phyloP scores from a whole-genome alignment of 2,888 invertebrate genomes.

The Nebria salina region DNA sequence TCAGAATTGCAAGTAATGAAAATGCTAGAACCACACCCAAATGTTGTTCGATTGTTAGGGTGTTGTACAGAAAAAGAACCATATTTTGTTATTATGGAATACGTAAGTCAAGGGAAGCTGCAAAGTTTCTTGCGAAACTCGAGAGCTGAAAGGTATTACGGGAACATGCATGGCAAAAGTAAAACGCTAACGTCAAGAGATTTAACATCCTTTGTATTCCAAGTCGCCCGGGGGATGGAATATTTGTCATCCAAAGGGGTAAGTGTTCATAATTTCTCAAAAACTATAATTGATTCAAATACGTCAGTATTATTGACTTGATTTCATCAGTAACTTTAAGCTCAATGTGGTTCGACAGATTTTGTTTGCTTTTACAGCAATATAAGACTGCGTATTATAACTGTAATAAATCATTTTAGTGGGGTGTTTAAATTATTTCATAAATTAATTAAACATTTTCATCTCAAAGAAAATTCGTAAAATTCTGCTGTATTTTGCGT shows the following conservation, averaged over 20 bases:
- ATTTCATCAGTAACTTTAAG: too few relatives aligned
- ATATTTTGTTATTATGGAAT: conserved; percentile 92
- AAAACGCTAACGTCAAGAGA: conserved; percentile 84
- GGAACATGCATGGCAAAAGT: conserved; percentile 80
- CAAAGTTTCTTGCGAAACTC: conserved; percentile 89
- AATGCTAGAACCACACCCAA: conserved; percentile 87
- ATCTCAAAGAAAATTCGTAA: too few relatives aligned
- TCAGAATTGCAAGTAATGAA: conserved; percentile 94
- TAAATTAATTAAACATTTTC: too few relatives aligned
- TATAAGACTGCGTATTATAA: too few relatives aligned
- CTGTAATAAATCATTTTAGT: too few relatives aligned
- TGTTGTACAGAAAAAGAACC: conserved; percentile 94
- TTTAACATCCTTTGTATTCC: conserved; percentile 89
- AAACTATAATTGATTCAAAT: conserved; percentile 7
- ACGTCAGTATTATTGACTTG: too few relatives aligned
- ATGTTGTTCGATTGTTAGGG: conserved; percentile 87
- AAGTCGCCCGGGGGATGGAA: conserved; percentile 91
- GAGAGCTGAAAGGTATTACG: conserved; percentile 83
- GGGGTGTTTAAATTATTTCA: too few relatives aligned
- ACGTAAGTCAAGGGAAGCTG: conserved; percentile 86
- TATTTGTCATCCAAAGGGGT: conserved; percentile 86
- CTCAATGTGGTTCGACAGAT: too few relatives aligned
- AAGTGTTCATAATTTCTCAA: conserved; percentile 58
- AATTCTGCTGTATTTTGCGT: too few relatives aligned
- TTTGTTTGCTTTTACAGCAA: too few relatives aligned